Conservation (phyloP, 2,888 invertebrate species). For the Chirona hameri region DNA sequence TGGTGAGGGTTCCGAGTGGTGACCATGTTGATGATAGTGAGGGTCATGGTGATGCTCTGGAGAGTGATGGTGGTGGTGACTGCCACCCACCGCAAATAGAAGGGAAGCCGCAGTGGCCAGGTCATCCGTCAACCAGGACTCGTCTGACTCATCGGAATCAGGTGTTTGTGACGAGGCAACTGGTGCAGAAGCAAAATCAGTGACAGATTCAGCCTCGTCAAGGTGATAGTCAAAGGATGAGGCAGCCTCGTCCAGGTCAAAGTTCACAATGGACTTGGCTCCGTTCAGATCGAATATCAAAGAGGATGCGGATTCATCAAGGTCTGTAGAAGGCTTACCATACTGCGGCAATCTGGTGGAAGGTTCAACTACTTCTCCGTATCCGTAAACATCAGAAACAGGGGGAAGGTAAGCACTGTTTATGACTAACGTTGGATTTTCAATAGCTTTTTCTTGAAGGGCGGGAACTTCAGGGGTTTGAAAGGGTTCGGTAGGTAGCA, state of each 20-base stretch:
- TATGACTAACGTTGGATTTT: not conserved
- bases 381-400: not conserved
- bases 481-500: not conserved
- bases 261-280: not conserved
- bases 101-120: no score
- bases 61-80: no score
- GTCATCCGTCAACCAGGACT: no score
- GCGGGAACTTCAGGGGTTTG: not conserved
- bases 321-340: not conserved
- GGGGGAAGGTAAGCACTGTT: not conserved
- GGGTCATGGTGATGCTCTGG: no score
- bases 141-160: no score
- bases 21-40: no score
- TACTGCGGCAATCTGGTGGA: not conserved
- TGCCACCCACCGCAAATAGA: no score
- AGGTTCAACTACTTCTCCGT: no score
- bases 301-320: not conserved
- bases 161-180: no score
- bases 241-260: not conserved
- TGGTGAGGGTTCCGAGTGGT: no score
- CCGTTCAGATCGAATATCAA: not conserved
- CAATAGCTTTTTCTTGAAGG: not conserved
- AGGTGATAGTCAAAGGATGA: not conserved
- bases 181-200: no score
- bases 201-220: no score